Evolutionary conservation across 92 coral and sea anemone genomes (phyloP).

Genomic region (Porites cylindrica): DNA sequence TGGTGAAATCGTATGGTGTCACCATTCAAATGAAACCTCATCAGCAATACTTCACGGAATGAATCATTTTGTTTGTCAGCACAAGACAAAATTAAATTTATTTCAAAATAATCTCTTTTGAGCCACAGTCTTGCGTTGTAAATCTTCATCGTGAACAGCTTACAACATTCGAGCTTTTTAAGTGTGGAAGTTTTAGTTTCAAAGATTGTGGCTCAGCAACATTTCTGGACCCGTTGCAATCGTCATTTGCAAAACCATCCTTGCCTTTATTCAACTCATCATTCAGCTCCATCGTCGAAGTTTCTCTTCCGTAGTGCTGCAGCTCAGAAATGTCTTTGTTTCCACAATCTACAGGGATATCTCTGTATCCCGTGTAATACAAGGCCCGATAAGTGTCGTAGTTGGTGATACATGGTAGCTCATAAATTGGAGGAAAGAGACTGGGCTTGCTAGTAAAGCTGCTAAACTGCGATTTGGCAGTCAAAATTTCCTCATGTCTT

Average conservation of each 20-base stretch:
- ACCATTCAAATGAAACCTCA: too few species aligned
- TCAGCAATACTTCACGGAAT: too few species aligned
- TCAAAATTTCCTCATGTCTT: slow-evolving; percentile 10
- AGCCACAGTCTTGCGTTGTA: too few species aligned
- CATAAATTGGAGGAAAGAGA: slow-evolving; percentile 68
- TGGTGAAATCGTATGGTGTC: too few species aligned
- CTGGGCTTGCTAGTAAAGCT: slow-evolving; percentile 26
- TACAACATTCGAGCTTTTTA: not conserved
- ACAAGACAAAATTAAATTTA: too few species aligned
- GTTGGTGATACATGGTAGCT: slow-evolving; percentile 8
- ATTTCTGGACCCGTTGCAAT: not conserved
- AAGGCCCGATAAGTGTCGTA: not conserved
- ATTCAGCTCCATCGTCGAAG: too few species aligned
- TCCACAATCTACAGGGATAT: not conserved
- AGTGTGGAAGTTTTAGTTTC: slow-evolving; percentile 23
- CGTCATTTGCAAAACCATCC: not conserved
- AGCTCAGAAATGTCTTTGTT: not conserved
- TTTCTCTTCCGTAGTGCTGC: not conserved
- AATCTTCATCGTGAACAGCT: not conserved
- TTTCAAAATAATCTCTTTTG: too few species aligned
- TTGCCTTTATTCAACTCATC: not conserved
- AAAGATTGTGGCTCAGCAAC: not conserved
- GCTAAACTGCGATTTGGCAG: not conserved
- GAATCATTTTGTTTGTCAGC: too few species aligned
- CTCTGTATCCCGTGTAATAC: not conserved